A percentile compares a stretch with the other conserved stretches of the same genome.
Conservation (phyloP, 2,113 vertebrate genomes). For the Ellobius talpinus region DNA sequence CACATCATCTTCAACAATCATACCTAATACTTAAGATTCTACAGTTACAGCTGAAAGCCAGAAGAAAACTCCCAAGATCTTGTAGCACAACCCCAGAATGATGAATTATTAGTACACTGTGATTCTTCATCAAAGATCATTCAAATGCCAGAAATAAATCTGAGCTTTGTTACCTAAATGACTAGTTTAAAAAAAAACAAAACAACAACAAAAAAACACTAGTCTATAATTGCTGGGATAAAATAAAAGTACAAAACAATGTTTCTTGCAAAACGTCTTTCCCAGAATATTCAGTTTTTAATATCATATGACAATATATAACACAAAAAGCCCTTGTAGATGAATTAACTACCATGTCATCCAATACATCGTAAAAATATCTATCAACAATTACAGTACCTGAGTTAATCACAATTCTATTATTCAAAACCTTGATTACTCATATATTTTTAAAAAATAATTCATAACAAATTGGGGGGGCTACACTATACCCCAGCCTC, state of each 20-base stretch:
- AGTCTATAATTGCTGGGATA: neutral
- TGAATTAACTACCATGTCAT: neutral
- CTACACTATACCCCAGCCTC: neutral
- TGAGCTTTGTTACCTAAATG: neutral
- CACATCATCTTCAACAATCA: neutral
- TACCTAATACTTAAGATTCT: neutral
- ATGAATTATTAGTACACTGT: neutral
- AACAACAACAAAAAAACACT: neutral
- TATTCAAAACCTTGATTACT: neutral
- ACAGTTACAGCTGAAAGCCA: neutral
- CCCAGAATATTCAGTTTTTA: conserved; percentile 44
- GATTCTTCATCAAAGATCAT: neutral
- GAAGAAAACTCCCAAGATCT: neutral
- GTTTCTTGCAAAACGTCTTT: neutral
- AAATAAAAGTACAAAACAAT: conserved; percentile 8
- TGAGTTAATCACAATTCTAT: neutral
- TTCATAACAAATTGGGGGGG: neutral
- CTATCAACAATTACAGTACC: neutral
- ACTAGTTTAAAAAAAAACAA: too few species aligned
- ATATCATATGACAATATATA: neutral
- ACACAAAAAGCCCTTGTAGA: neutral
- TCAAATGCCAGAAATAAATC: conserved; percentile 23
- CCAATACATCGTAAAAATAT: neutral
- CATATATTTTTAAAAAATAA: neutral
- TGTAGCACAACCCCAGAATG: neutral